Evolutionary conservation across 2,113 vertebrate genomes (phyloP).

Genomic region (Coregonus clupeaformis): DNA sequence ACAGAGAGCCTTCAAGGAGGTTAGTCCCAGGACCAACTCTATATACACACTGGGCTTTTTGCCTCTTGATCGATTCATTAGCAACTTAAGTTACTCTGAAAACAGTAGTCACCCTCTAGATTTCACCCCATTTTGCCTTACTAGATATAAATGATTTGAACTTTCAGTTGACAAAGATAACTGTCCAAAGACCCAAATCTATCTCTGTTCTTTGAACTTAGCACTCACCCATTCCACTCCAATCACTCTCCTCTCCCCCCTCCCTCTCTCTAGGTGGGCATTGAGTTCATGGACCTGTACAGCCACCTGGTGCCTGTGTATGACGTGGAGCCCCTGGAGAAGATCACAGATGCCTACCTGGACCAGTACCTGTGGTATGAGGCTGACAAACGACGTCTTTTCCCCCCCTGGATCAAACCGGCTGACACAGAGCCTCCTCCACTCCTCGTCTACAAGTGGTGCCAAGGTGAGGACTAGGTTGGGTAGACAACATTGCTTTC

Average conservation of each 20-base stretch:
- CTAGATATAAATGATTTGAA: too few species aligned
- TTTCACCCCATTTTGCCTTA: too few species aligned
- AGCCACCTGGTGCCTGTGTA: constrained; percentile 97
- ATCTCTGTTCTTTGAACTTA: not conserved
- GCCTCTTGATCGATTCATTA: too few species aligned
- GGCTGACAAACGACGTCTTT: constrained; percentile 93
- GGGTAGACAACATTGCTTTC: not conserved
- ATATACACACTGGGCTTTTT: too few species aligned
- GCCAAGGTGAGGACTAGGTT: constrained; percentile 82
- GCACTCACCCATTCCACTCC: not conserved
- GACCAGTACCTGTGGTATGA: constrained; percentile 99
- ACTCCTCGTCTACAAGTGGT: constrained; percentile 98
- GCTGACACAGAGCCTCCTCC: constrained; percentile 97
- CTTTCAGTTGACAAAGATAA: too few species aligned
- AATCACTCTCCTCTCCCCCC: not conserved
- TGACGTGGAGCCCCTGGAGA: constrained; percentile 96
- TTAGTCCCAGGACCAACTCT: constrained; percentile 44
- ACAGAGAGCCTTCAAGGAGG: constrained; percentile 99
- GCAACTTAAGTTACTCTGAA: too few species aligned
- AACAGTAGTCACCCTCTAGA: too few species aligned
- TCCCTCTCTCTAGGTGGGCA: constrained; percentile 83
- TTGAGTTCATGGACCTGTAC: constrained; percentile 99
- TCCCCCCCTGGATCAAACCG: constrained; percentile 98
- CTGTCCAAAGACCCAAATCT: too few species aligned
- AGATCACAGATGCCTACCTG: constrained; percentile 97